These are phyloP conservation scores for Drosophila gunungcola DNA, from an alignment of 1,140 invertebrate genomes.

Conservation along the genomic window DNA sequence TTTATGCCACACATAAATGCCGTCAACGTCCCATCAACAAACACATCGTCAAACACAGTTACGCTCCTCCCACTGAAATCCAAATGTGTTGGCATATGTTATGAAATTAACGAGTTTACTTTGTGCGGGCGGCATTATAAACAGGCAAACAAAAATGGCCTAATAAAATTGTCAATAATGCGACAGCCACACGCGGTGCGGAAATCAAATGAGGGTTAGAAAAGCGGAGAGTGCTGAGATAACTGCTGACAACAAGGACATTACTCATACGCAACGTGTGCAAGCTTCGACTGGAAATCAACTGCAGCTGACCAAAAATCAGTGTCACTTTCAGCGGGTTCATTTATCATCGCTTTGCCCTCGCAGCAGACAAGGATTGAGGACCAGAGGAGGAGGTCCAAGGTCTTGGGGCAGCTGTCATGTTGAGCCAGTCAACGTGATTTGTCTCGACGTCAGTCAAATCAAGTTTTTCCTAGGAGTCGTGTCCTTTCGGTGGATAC, in stretches of 20 bases:
- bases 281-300: constrained; percentile 45
- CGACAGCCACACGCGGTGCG: constrained; percentile 20
- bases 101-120: constrained; percentile 72
- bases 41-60: constrained; percentile 21
- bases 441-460: constrained; percentile 62
- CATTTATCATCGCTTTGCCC: constrained; percentile 70
- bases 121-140: constrained; percentile 53
- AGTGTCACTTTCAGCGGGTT: constrained; percentile 61
- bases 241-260: constrained; percentile 32
- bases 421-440: constrained; percentile 70
- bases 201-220: constrained; percentile 26
- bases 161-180: constrained; percentile 77
- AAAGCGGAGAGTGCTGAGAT: constrained; percentile 2
- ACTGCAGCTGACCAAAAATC: constrained; percentile 71
- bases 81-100: constrained; percentile 55
- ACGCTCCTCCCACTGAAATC: background rate
- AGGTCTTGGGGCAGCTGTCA: constrained; percentile 57
- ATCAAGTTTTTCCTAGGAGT: constrained; percentile 43
- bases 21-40: constrained; percentile 43
- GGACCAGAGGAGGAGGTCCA: constrained; percentile 10
- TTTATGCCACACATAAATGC: constrained; percentile 32
- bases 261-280: constrained; percentile 69
- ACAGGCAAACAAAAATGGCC: constrained; percentile 52
- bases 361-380: constrained; percentile 22
- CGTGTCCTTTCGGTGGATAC: background rate